These are phyloP conservation scores for Diuraphis noxia DNA, from an alignment of 1,140 invertebrate species.

Conservation along the genomic window DNA sequence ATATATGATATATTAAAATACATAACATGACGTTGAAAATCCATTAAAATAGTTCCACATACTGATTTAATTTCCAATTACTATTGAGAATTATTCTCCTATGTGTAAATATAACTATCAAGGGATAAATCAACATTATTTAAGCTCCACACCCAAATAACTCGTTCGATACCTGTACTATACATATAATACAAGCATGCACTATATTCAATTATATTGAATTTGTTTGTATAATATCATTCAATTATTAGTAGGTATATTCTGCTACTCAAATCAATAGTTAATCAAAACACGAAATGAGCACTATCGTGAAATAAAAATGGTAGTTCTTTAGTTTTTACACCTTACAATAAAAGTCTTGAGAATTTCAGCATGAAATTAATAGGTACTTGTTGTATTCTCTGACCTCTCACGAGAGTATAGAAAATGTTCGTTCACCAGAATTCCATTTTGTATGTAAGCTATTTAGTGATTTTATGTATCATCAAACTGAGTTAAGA, in stretches of 20 bases:
- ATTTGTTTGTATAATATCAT: background rate
- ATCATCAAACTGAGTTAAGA: background rate
- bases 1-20: too few species aligned
- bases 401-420: background rate
- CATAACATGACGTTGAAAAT: background rate
- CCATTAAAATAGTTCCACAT: background rate
- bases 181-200: background rate
- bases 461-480: background rate
- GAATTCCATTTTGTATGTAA: background rate
- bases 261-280: background rate
- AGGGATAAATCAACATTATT: background rate
- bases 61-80: background rate
- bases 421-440: too few species aligned
- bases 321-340: background rate
- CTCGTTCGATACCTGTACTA: background rate
- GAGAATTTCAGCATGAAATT: too few species aligned
- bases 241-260: background rate
- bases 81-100: background rate
- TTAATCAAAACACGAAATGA: background rate
- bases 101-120: background rate
- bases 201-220: background rate
- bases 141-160: background rate
- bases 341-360: background rate
- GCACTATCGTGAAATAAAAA: background rate
- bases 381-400: background rate